Percentiles rank a stretch among this genome's conserved stretches.
phyloP scores from a whole-genome alignment of 2,113 vertebrate species.

The Urocolius indicus region DNA sequence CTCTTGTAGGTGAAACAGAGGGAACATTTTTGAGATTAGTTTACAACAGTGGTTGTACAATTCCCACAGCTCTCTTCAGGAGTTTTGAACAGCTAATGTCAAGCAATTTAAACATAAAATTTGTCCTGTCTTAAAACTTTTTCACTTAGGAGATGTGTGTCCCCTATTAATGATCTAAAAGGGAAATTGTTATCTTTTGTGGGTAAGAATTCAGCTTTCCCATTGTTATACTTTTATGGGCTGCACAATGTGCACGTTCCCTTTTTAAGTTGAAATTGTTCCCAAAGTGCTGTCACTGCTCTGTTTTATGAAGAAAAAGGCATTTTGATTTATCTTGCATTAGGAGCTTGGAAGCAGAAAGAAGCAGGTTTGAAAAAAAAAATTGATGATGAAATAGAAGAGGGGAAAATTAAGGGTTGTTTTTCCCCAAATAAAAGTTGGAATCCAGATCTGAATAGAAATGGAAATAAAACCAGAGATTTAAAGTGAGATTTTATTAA shows the following conservation, averaged over 20 bases:
- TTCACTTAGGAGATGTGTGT: background rate
- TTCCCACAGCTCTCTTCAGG: background rate
- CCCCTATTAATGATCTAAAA: background rate
- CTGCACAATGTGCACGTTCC: background rate
- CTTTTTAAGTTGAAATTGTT: background rate
- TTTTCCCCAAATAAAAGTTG: rapidly evolving
- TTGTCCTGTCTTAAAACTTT: background rate
- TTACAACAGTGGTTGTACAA: background rate
- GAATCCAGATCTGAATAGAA: background rate
- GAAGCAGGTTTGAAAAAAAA: background rate
- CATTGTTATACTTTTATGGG: background rate
- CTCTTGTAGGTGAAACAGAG: background rate
- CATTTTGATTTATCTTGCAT: background rate
- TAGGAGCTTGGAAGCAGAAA: background rate
- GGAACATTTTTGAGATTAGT: background rate
- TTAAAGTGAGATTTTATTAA: background rate
- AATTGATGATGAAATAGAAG: background rate
- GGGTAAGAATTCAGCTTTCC: background rate
- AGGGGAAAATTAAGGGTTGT: background rate
- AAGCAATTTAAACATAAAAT: slow-evolving; percentile 1
- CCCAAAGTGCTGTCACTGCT: background rate
- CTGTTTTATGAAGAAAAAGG: background rate
- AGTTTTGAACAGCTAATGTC: background rate
- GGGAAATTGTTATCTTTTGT: background rate
- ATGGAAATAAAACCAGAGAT: background rate